Evolutionary conservation across 2,888 invertebrate genomes (phyloP).

Genomic region (Ctenicera cuprea): DNA sequence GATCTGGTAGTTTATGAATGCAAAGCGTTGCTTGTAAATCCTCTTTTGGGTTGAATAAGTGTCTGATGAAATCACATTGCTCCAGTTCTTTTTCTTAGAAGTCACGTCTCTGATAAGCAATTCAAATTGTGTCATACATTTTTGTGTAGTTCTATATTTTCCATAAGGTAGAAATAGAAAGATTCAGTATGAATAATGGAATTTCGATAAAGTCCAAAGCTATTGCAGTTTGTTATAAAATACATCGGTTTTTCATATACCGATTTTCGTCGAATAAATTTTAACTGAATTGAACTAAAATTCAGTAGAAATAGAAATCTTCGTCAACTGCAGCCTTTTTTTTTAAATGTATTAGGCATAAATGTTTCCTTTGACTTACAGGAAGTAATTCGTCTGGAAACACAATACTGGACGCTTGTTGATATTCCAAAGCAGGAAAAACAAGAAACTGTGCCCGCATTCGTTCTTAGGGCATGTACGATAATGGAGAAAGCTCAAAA

Average conservation of each 20-base stretch:
- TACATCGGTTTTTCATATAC: neutral
- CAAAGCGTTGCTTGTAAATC: neutral
- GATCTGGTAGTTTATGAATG: constrained; percentile 2
- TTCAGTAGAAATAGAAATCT: no score
- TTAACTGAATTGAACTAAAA: neutral
- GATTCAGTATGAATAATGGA: constrained; percentile 24
- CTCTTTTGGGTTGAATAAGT: neutral
- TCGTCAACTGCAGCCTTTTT: no score
- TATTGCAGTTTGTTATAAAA: constrained; percentile 1
- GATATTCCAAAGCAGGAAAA: constrained; percentile 96
- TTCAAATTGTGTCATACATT: constrained; percentile 35
- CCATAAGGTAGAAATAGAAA: constrained; percentile 1
- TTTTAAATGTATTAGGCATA: neutral
- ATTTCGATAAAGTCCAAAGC: constrained; percentile 1
- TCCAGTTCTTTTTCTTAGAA: constrained; percentile 4
- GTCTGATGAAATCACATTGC: constrained; percentile 35
- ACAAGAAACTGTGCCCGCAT: constrained; percentile 93
- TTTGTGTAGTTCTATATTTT: constrained; percentile 25
- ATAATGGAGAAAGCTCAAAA: constrained; percentile 95
- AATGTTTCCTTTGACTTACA: constrained; percentile 68
- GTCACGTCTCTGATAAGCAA: constrained; percentile 39
- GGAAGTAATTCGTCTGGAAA: constrained; percentile 94
- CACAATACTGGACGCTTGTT: constrained; percentile 95
- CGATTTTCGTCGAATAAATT: neutral
- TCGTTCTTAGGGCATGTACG: constrained; percentile 92